Conservation (phyloP, 2,113 vertebrate genomes). For the Columba janthina region DNA sequence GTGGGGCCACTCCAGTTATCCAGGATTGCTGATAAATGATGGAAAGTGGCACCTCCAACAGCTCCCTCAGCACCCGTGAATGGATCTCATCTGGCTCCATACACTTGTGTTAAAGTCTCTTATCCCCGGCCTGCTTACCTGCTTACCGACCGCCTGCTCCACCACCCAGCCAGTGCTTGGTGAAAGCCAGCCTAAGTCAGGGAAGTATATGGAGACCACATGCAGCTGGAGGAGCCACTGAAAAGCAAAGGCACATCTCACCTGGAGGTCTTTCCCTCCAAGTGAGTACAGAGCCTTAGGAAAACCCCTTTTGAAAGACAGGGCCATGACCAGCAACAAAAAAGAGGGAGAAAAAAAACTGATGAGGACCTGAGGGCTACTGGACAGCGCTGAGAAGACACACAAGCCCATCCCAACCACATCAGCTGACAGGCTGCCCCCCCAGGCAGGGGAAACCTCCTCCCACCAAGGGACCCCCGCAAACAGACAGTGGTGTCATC, state of each 20-base stretch:
- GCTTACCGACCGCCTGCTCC: rapidly evolving
- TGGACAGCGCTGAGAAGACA: rapidly evolving
- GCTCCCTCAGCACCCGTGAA: too few relatives aligned
- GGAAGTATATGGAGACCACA: not conserved
- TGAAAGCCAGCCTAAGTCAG: not conserved
- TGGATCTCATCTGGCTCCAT: too few relatives aligned
- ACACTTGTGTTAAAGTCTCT: too few relatives aligned
- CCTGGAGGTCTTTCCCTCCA: rapidly evolving
- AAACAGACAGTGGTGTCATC: not conserved
- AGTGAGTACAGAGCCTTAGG: not conserved
- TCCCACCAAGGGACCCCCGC: rapidly evolving
- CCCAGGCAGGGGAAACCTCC: not conserved
- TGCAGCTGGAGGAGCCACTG: not conserved
- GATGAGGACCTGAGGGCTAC: not conserved
- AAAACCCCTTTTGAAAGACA: not conserved
- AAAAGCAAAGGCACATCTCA: not conserved
- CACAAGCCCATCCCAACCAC: rapidly evolving
- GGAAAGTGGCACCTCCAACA: too few relatives aligned
- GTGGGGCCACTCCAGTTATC: too few relatives aligned
- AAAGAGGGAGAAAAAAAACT: too few relatives aligned
- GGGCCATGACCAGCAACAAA: not conserved
- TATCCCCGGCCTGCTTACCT: rapidly evolving
- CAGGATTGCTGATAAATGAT: too few relatives aligned
- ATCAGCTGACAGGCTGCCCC: not conserved
- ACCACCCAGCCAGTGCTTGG: rapidly evolving